Percentiles rank a stretch among this genome's conserved stretches.
Evolutionary conservation across 2,888 invertebrate genomes (phyloP).

Genomic region (Epinotia demarniana): DNA sequence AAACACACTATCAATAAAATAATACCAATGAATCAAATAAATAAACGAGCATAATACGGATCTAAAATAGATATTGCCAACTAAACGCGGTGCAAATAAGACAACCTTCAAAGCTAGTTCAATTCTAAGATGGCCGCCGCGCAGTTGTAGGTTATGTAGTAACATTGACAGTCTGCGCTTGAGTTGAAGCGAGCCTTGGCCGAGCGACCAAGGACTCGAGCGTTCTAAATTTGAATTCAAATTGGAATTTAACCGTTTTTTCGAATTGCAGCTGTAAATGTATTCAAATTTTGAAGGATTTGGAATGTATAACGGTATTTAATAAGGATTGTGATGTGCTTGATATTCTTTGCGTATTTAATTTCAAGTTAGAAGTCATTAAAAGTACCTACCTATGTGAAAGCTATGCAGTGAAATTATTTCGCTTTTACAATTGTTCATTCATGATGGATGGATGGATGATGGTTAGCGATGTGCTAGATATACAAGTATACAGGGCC

Average conservation of each 20-base stretch:
- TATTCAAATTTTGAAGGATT: constrained; percentile 32
- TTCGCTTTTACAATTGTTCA: too few species aligned
- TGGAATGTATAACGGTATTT: constrained; percentile 11
- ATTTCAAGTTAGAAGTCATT: too few species aligned
- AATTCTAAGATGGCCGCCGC: constrained; percentile 66
- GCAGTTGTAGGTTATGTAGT: constrained; percentile 67
- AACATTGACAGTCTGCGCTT: constrained; percentile 72
- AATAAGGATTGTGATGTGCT: not conserved
- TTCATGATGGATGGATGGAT: too few species aligned
- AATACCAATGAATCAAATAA: not conserved
- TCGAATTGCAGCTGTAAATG: constrained; percentile 39
- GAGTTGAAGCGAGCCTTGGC: constrained; percentile 74
- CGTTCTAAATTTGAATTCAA: constrained; percentile 47
- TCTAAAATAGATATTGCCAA: constrained; percentile 27
- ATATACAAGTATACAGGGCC: too few species aligned
- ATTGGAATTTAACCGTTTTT: constrained; percentile 43
- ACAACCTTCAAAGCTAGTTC: constrained; percentile 60
- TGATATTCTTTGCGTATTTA: constrained; percentile 17
- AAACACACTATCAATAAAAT: not conserved
- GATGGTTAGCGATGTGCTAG: too few species aligned
- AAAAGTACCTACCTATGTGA: too few species aligned
- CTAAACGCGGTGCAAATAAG: constrained; percentile 31
- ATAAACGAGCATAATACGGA: not conserved
- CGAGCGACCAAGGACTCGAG: constrained; percentile 69
- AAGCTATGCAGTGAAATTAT: too few species aligned